Percentiles rank a stretch among this genome's conserved stretches.
Conservation (phyloP, 1,140 invertebrate genomes). For the Musca domestica region DNA sequence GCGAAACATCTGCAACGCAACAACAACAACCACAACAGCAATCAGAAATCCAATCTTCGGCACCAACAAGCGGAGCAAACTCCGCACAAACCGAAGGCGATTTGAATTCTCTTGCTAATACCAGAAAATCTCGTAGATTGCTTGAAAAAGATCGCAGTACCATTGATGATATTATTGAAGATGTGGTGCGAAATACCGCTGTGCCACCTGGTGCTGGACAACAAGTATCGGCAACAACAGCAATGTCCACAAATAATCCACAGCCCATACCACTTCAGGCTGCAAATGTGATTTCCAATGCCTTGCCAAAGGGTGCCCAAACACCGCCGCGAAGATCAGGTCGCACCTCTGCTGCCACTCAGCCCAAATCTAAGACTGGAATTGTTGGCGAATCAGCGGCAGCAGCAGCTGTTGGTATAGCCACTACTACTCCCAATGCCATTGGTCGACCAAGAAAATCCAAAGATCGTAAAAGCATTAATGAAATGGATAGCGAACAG, state of each 20-base stretch:
- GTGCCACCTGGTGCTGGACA: slow-evolving; percentile 31
- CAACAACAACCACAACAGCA: not conserved
- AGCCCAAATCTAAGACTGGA: slow-evolving; percentile 33
- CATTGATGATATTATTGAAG: slow-evolving; percentile 83
- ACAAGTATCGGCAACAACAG: slow-evolving; percentile 30
- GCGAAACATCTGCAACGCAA: not conserved
- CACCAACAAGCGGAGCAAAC: not conserved
- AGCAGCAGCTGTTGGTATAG: slow-evolving; percentile 24
- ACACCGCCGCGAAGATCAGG: slow-evolving; percentile 45
- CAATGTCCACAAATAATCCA: too few relatives aligned
- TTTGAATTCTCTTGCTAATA: slow-evolving; percentile 66
- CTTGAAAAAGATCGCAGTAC: slow-evolving; percentile 77
- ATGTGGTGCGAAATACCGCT: slow-evolving; percentile 69
- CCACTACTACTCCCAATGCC: slow-evolving; percentile 57
- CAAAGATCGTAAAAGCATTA: slow-evolving; percentile 62
- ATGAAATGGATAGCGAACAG: slow-evolving; percentile 49
- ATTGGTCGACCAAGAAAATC: slow-evolving; percentile 59
- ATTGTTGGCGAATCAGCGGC: slow-evolving; percentile 31
- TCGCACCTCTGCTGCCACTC: slow-evolving; percentile 32
- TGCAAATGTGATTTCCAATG: slow-evolving; percentile 39
- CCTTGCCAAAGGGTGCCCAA: slow-evolving; percentile 47
- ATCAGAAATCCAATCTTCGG: not conserved
- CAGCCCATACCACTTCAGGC: slow-evolving; percentile 31
- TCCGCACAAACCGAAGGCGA: slow-evolving; percentile 54
- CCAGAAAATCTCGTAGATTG: slow-evolving; percentile 75